Base-by-base conservation (phyloP, 2,888 invertebrate species). In the Sthenelais limicola region DNA sequence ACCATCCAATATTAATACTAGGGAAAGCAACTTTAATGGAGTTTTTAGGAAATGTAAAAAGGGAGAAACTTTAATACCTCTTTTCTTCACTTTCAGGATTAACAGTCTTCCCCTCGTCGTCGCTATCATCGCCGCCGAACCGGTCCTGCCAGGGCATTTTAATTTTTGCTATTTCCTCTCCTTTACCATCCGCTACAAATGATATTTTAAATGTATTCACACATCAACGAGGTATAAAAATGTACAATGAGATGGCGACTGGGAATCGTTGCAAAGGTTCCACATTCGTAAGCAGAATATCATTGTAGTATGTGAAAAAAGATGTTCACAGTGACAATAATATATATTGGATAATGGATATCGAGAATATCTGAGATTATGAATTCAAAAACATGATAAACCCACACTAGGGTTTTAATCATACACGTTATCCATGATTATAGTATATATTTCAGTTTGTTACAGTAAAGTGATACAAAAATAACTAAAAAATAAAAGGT, bases 61-160 rank as follows among this genome's bases (percentile, higher is more conserved):
- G 30, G 18, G 18, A 43, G 18, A 43, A 18, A 12, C 9, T 9
- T 30, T 7, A 5, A 30, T 56, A 56, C 56, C 56, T 56, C 18
- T 32, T 30, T 5, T 28, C 30, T 9, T 30, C 56, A 21, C 9
- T 18, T 38, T 9, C 12, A n/a, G 33, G n/a, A 43, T 38, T 32
- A 28, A 51, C n/a, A 51, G 18, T 35, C 5, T 32, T 35, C 15
- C 15, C 28, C 18, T 38, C 38, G 38, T 62, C 62, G 5, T 35
- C 62, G 24, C 38, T 38, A 24, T 28, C 28, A 3, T 38, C 24
- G 3, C 32, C 56, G 24, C 35, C 62, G 24, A 62, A 62, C 38
- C 43, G 62, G 38, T 62, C 38, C 24, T 62, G 38, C 62, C 62
- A 62, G n/a, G 62, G 62, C 12, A 43, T 38, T 43, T 62, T 62